Evolutionary conservation across 2,888 invertebrate genomes (phyloP).

Genomic region (Drosophila cracens): DNA sequence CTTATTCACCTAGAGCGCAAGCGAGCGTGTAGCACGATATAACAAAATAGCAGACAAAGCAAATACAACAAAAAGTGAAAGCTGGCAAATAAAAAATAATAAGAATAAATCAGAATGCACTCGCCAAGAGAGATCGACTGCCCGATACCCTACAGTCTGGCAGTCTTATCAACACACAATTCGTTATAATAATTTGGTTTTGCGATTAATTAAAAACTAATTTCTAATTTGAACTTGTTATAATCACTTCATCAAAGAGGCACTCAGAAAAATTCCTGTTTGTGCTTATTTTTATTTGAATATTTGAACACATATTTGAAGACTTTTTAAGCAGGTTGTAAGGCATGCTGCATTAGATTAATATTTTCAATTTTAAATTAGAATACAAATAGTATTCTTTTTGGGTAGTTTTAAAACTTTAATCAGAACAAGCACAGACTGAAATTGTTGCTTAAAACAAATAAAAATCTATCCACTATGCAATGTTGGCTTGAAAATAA

Average conservation of each 20-base stretch:
- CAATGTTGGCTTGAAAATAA: neutral
- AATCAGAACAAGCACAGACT: neutral
- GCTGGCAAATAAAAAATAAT: neutral
- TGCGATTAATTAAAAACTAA: neutral
- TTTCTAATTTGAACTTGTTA: neutral
- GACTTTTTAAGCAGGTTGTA: neutral
- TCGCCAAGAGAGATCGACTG: neutral
- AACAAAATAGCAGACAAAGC: slow-evolving; percentile 12
- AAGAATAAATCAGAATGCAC: neutral
- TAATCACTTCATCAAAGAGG: neutral
- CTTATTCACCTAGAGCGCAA: slow-evolving; percentile 26
- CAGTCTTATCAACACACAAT: neutral
- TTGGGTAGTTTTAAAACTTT: neutral
- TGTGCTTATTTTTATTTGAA: neutral
- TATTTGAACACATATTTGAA: neutral
- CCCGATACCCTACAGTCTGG: neutral
- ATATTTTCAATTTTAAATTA: neutral
- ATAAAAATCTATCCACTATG: neutral
- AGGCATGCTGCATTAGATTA: neutral
- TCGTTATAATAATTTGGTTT: neutral
- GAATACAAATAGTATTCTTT: neutral
- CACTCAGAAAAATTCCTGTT: neutral
- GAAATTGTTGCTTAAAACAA: neutral
- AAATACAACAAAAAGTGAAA: slow-evolving; percentile 20
- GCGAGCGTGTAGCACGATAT: slow-evolving; percentile 37